A percentile compares a stretch with the other conserved stretches of the same genome.
These are phyloP conservation scores for Condylostylus longicornis DNA, from an alignment of 1,140 invertebrate species.

Conservation along the genomic window DNA sequence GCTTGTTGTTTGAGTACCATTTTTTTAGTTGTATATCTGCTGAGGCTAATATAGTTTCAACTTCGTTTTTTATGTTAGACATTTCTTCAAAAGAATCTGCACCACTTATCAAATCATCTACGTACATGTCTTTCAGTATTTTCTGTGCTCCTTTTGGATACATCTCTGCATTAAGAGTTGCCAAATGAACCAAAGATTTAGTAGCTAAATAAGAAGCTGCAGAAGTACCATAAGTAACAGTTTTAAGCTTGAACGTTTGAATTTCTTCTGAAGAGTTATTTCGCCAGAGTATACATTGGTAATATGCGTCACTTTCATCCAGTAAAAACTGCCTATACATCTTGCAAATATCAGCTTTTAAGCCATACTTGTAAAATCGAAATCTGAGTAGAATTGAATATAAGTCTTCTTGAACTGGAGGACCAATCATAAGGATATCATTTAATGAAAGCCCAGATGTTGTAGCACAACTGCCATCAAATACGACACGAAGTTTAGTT, in stretches of 20 bases:
- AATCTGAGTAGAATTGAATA: constrained; percentile 22
- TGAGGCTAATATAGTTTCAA: not conserved
- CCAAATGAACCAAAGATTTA: constrained; percentile 18
- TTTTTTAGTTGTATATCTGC: constrained; percentile 7
- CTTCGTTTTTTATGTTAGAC: not conserved
- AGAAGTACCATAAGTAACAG: constrained; percentile 19
- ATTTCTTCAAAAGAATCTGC: constrained; percentile 12
- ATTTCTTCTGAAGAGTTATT: constrained; percentile 8
- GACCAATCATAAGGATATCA: constrained; percentile 26
- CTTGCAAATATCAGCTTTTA: constrained; percentile 14
- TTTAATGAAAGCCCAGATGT: constrained; percentile 28
- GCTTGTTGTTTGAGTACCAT: constrained; percentile 6
- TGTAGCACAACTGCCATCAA: constrained; percentile 26
- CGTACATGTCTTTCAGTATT: constrained; percentile 32
- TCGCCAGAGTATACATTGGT: constrained; percentile 31
- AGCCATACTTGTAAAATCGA: constrained; percentile 21
- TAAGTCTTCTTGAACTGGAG: constrained; percentile 13
- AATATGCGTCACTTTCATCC: constrained; percentile 9
- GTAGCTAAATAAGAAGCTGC: constrained; percentile 26
- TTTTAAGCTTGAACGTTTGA: constrained; percentile 15
- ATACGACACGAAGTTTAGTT: constrained; percentile 27
- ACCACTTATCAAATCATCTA: constrained; percentile 33
- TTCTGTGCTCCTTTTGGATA: constrained; percentile 14
- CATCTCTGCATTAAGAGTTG: constrained; percentile 12
- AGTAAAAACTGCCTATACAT: constrained; percentile 21